Evolutionary conservation across 2,797 vertebrate species (phyloP).

Genomic region (Rachycentron canadum): DNA sequence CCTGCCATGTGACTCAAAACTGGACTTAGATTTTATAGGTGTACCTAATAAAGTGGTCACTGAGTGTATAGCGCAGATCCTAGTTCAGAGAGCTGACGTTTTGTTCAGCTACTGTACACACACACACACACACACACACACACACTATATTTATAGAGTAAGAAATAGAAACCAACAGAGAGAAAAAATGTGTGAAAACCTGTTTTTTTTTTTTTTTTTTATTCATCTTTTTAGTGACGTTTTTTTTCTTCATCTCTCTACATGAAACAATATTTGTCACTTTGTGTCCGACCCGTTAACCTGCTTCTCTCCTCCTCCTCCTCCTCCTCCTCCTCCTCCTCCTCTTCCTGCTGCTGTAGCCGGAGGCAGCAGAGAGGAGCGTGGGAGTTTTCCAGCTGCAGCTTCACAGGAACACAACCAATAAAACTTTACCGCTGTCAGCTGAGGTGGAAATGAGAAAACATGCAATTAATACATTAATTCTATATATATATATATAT

Average conservation of each 20-base stretch:
- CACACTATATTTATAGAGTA: not conserved
- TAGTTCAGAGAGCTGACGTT: too few species aligned
- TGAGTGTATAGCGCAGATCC: not conserved
- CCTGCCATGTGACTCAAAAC: too few species aligned
- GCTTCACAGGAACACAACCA: conserved; percentile 1
- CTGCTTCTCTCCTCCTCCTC: conserved; percentile 4
- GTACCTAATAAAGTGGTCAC: not conserved
- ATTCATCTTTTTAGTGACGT: not conserved
- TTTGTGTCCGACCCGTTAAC: conserved; percentile 33
- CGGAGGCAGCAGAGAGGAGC: conserved; percentile 36
- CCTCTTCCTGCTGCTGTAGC: conserved; percentile 19
- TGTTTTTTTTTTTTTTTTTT: not conserved
- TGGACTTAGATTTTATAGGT: not conserved
- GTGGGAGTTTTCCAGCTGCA: conserved; percentile 60
- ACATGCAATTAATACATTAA: not conserved
- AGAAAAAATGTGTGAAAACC: not conserved
- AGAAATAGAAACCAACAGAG: not conserved
- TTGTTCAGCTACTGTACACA: not conserved
- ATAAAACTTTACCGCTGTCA: conserved; percentile 2
- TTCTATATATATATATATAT: too few species aligned
- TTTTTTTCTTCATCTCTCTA: conserved; percentile 5
- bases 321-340: not conserved
- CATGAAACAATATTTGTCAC: conserved; percentile 27
- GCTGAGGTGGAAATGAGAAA: not conserved
- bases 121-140: too few species aligned